Evolutionary conservation across 2,888 invertebrate species (phyloP).

Genomic region (Clanis bilineata): DNA sequence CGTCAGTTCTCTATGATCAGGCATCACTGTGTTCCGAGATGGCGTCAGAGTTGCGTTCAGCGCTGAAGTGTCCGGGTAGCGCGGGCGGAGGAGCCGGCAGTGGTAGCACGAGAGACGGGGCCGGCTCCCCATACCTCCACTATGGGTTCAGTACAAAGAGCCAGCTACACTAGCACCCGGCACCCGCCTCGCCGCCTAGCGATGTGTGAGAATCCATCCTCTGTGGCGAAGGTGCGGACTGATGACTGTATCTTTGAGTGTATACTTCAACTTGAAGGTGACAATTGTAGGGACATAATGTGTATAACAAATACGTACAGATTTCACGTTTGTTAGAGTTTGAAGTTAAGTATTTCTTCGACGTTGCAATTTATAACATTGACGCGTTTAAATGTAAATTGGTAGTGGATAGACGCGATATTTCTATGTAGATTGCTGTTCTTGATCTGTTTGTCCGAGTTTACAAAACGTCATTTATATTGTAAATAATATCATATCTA

Average conservation of each 20-base stretch:
- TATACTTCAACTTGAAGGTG: background rate
- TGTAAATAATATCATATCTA: slow-evolving; percentile 15
- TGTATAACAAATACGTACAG: background rate
- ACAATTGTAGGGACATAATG: too few species aligned
- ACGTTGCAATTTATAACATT: background rate
- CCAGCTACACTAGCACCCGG: slow-evolving; percentile 76
- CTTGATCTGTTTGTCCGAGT: background rate
- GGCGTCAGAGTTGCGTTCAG: slow-evolving; percentile 87
- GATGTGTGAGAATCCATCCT: slow-evolving; percentile 54
- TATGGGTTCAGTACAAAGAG: slow-evolving; percentile 84
- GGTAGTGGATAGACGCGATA: background rate
- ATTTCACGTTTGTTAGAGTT: background rate
- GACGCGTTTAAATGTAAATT: background rate
- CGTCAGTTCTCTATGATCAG: slow-evolving; percentile 58
- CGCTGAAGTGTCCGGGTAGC: slow-evolving; percentile 85
- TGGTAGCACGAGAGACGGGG: slow-evolving; percentile 70
- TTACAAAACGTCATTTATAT: background rate
- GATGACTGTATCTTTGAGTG: background rate
- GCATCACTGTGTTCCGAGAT: slow-evolving; percentile 88
- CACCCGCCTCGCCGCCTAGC: slow-evolving; percentile 68
- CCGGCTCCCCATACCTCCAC: slow-evolving; percentile 84
- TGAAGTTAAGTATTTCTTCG: background rate
- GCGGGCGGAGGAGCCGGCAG: slow-evolving; percentile 60
- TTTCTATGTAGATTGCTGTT: background rate
- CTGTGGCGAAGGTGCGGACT: slow-evolving; percentile 3